Evolutionary conservation across 2,113 vertebrate genomes (phyloP).

Genomic region (Coreoperca whiteheadi): DNA sequence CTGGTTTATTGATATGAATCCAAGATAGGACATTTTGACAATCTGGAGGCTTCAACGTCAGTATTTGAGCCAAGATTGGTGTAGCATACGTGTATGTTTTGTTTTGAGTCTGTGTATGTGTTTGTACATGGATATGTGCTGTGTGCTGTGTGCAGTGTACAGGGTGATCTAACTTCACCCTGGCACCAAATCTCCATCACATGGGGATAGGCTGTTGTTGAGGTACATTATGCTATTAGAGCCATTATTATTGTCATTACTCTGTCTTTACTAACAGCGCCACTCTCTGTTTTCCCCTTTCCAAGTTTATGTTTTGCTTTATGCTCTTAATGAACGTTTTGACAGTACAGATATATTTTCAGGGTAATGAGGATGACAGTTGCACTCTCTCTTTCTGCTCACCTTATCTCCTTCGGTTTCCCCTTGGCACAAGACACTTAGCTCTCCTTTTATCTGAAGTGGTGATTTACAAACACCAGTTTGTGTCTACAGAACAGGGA

Average conservation of each 20-base stretch:
- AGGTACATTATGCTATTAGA: conserved; percentile 61
- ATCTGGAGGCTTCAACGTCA: conserved; percentile 32
- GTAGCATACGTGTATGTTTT: conserved; percentile 30
- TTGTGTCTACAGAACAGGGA: conserved; percentile 69
- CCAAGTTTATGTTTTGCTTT: conserved; percentile 40
- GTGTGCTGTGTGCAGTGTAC: conserved; percentile 25
- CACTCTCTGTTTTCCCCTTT: conserved; percentile 19
- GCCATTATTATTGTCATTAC: conserved; percentile 62
- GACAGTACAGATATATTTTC: conserved; percentile 56
- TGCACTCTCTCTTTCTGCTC: conserved; percentile 56
- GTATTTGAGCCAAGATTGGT: conserved; percentile 11
- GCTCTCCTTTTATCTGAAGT: conserved; percentile 77
- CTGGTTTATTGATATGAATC: conserved; percentile 55
- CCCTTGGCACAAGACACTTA: conserved; percentile 61
- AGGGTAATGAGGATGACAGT: conserved; percentile 60
- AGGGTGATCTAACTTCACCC: conserved; percentile 55
- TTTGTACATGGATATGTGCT: conserved; percentile 24
- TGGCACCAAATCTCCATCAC: conserved; percentile 25
- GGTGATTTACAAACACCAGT: conserved; percentile 81
- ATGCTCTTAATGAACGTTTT: conserved; percentile 44
- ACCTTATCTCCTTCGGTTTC: conserved; percentile 64
- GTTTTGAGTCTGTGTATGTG: conserved; percentile 1
- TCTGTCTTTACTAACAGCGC: conserved; percentile 52
- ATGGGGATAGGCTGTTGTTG: conserved; percentile 30
- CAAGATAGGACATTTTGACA: conserved; percentile 46